Evolutionary conservation across 2,113 vertebrate species (phyloP).

Genomic region (Gasterosteus nipponicus): DNA sequence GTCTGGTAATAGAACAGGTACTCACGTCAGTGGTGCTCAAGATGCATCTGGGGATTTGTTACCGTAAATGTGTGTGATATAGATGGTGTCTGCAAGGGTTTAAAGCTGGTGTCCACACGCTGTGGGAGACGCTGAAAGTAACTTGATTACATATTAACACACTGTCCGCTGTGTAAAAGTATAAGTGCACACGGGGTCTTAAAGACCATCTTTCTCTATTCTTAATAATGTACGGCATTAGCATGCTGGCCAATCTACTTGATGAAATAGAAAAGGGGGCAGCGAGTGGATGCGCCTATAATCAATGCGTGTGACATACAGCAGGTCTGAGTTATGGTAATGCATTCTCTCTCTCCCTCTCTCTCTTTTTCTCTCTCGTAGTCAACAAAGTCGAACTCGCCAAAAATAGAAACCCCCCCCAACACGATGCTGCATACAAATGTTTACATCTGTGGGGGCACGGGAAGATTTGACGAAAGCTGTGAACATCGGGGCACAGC

Average conservation of each 20-base stretch:
- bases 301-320: slow-evolving; percentile 6
- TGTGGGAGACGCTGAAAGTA: background rate
- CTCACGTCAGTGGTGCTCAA: slow-evolving; percentile 4
- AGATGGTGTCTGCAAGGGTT: background rate
- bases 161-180: background rate
- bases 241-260: background rate
- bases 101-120: background rate
- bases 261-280: background rate
- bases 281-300: slow-evolving; percentile 5
- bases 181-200: background rate
- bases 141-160: background rate
- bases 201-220: background rate
- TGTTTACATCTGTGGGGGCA: slow-evolving; percentile 23
- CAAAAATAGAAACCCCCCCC: slow-evolving; percentile 28
- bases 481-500: background rate
- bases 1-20: background rate
- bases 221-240: background rate
- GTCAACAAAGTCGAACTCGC: slow-evolving; percentile 17
- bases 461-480: slow-evolving; percentile 10
- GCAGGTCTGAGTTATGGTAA: slow-evolving; percentile 27
- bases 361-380: background rate
- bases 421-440: slow-evolving; percentile 37
- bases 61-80: background rate
- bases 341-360: slow-evolving; percentile 3
- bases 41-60: background rate